A percentile compares a stretch with the other conserved stretches of the same genome.
phyloP scores from a whole-genome alignment of 2,113 vertebrate species.

The Solenodon paradoxus region DNA sequence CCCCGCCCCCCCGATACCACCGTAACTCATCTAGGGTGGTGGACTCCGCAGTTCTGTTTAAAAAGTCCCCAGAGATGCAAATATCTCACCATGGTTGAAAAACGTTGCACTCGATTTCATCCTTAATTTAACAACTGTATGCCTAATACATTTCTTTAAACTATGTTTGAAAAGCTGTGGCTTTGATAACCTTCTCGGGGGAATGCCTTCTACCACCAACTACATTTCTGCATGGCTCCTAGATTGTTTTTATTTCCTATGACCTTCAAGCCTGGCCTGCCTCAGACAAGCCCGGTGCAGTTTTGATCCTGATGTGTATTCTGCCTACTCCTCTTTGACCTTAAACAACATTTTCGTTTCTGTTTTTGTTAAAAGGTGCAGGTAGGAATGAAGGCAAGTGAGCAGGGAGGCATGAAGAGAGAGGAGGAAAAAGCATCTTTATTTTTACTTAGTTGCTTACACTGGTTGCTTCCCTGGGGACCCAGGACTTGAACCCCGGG shows the following conservation, averaged over 20 bases:
- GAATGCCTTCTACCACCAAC: not conserved
- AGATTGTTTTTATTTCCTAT: not conserved
- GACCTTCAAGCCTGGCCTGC: not conserved
- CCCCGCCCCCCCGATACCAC: too few relatives aligned
- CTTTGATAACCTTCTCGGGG: not conserved
- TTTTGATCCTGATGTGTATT: not conserved
- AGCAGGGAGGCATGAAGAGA: too few relatives aligned
- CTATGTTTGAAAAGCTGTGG: not conserved
- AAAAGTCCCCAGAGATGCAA: not conserved
- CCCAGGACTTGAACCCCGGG: too few relatives aligned
- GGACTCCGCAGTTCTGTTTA: not conserved
- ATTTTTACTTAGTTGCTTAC: too few relatives aligned
- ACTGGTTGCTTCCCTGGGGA: too few relatives aligned
- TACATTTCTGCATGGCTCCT: rapidly evolving
- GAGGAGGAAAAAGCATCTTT: too few relatives aligned
- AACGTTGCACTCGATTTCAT: not conserved
- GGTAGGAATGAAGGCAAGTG: too few relatives aligned
- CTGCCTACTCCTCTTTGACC: not conserved
- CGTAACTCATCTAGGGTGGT: too few relatives aligned
- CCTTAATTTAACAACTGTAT: not conserved
- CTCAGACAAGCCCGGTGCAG: not conserved
- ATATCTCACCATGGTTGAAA: not conserved
- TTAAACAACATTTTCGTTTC: not conserved
- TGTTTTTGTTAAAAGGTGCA: too few relatives aligned
- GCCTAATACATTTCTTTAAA: not conserved